A percentile compares a stretch with the other conserved stretches of the same genome.
These are phyloP conservation scores for Melikaiella ostensackeni DNA, from an alignment of 2,888 invertebrate species.

Conservation along the genomic window DNA sequence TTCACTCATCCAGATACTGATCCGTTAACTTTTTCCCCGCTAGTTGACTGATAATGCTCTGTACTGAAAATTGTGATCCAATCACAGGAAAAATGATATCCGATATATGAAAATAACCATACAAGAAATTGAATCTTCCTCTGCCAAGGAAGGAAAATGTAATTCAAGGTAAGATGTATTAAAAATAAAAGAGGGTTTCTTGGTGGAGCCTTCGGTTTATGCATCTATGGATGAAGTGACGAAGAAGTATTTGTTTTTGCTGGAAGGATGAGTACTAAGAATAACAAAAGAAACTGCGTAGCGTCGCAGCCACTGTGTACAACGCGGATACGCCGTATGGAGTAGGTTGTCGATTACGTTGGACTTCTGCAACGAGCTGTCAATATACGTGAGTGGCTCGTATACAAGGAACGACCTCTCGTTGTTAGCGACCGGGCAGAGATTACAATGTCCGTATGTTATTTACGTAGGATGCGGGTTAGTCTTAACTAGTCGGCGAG, in stretches of 20 bases:
- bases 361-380: conserved; percentile 51
- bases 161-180: background rate
- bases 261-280: conserved; percentile 24
- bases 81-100: background rate
- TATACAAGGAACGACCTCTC: conserved; percentile 43
- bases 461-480: conserved; percentile 54
- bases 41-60: background rate
- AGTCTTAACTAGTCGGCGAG: conserved; percentile 58
- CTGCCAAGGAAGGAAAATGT: background rate
- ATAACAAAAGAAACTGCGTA: conserved; percentile 28
- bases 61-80: background rate
- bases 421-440: conserved; percentile 50
- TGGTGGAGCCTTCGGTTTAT: background rate
- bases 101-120: too few species aligned
- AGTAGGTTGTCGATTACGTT: conserved; percentile 58
- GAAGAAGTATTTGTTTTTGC: conserved; percentile 30
- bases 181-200: background rate
- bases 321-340: conserved; percentile 9
- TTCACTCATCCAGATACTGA: conserved; percentile 9
- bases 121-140: background rate
- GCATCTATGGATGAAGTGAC: conserved; percentile 31
- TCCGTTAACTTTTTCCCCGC: conserved; percentile 1
- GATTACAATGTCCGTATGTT: conserved; percentile 60
- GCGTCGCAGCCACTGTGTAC: background rate
- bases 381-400: conserved; percentile 49